These are phyloP conservation scores for Planococcus citri DNA, from an alignment of 1,140 invertebrate genomes.

Conservation along the genomic window DNA sequence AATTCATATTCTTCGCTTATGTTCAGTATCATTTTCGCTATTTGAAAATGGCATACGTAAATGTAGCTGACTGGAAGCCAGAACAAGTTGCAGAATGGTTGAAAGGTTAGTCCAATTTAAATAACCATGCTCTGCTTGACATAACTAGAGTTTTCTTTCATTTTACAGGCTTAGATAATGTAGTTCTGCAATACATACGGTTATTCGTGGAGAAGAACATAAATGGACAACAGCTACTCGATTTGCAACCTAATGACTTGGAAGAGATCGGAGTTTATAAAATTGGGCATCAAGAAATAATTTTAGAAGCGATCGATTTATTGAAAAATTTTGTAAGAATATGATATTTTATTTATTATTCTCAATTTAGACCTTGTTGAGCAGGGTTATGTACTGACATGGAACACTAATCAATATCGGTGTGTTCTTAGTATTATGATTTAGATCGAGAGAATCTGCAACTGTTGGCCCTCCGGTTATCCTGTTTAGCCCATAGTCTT, in stretches of 20 bases:
- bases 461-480: constrained; percentile 67
- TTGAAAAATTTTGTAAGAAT: constrained; percentile 69
- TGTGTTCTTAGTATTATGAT: constrained; percentile 65
- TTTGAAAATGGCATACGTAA: constrained; percentile 61
- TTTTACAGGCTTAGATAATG: constrained; percentile 62
- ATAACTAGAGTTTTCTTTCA: neutral
- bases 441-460: constrained; percentile 81
- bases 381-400: too few species aligned
- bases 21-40: neutral
- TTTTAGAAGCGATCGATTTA: constrained; percentile 79
- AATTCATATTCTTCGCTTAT: neutral
- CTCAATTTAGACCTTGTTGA: too few species aligned
- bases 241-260: constrained; percentile 70
- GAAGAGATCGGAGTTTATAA: constrained; percentile 69
- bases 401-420: constrained; percentile 20
- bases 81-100: constrained; percentile 88
- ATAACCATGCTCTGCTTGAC: neutral
- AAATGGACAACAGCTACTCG: constrained; percentile 67
- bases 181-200: constrained; percentile 64
- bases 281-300: constrained; percentile 83
- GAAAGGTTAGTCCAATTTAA: constrained; percentile 47
- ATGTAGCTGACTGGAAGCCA: constrained; percentile 83
- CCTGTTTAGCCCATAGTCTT: constrained; percentile 67
- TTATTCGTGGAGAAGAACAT: constrained; percentile 67
- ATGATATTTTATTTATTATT: neutral